Evolutionary conservation across 2,797 vertebrate genomes (phyloP).

Genomic region (Gouania willdenowi): DNA sequence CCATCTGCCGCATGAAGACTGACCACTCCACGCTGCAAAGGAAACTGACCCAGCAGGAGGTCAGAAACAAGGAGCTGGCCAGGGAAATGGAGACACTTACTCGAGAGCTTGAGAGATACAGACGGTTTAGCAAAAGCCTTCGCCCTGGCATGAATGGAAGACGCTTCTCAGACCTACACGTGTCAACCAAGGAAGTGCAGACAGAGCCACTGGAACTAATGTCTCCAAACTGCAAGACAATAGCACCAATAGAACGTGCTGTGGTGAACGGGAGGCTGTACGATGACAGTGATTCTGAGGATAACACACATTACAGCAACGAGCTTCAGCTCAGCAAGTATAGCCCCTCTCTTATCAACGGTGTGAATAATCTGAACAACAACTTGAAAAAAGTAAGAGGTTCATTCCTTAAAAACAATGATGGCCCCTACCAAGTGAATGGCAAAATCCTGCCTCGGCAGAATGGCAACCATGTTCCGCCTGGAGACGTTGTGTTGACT

Average conservation of each 20-base stretch:
- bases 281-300: conserved; percentile 78
- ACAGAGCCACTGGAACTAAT: conserved; percentile 83
- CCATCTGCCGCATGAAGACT: conserved; percentile 86
- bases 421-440: conserved; percentile 73
- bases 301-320: conserved; percentile 77
- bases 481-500: conserved; percentile 86
- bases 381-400: conserved; percentile 79
- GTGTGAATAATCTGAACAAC: conserved; percentile 77
- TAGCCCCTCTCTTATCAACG: conserved; percentile 74
- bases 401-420: conserved; percentile 84
- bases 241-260: conserved; percentile 78
- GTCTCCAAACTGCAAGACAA: conserved; percentile 79
- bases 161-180: conserved; percentile 88
- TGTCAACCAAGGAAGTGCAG: conserved; percentile 92
- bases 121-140: conserved; percentile 88
- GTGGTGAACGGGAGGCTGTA: conserved; percentile 86
- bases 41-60: conserved; percentile 91
- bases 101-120: conserved; percentile 87
- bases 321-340: conserved; percentile 76
- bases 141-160: conserved; percentile 85
- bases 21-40: conserved; percentile 87
- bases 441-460: conserved; percentile 81
- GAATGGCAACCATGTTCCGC: conserved; percentile 82
- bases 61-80: conserved; percentile 88
- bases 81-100: conserved; percentile 92